These are phyloP conservation scores for Drosophila ogumai DNA, from an alignment of 1,140 invertebrate genomes.

Conservation along the genomic window DNA sequence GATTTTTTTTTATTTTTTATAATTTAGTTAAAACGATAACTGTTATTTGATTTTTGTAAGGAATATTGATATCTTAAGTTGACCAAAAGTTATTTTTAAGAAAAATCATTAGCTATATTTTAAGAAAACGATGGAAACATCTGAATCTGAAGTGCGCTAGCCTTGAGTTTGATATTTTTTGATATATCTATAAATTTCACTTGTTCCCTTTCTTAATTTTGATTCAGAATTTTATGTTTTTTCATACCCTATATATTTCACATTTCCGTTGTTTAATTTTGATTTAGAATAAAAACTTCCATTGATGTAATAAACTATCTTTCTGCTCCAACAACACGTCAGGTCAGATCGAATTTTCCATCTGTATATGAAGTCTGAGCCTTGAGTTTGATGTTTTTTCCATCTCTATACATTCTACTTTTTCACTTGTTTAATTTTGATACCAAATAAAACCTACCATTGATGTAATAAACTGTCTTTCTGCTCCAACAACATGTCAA, in stretches of 20 bases:
- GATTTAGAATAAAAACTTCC: background rate
- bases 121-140: no score
- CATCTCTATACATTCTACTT: no score
- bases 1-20: background rate
- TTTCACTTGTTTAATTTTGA: background rate
- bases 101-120: background rate
- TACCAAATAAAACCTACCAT: background rate
- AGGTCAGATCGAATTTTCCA: background rate
- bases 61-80: background rate
- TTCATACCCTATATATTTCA: no score
- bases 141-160: no score
- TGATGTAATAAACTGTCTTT: conserved; percentile 8
- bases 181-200: background rate
- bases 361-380: background rate
- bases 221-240: no score
- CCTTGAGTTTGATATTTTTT: background rate
- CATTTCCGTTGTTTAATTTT: background rate
- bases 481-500: conserved; percentile 17
- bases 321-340: conserved; percentile 13
- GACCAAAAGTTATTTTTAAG: background rate
- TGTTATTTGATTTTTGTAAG: conserved; percentile 6
- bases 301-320: conserved; percentile 3
- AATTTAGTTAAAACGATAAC: background rate
- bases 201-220: no score
- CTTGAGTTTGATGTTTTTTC: background rate